Evolutionary conservation across 1,140 invertebrate species (phyloP), one percentile per base, ranked within the genome.

Genomic region (Drosophila trapezifrons): DNA sequence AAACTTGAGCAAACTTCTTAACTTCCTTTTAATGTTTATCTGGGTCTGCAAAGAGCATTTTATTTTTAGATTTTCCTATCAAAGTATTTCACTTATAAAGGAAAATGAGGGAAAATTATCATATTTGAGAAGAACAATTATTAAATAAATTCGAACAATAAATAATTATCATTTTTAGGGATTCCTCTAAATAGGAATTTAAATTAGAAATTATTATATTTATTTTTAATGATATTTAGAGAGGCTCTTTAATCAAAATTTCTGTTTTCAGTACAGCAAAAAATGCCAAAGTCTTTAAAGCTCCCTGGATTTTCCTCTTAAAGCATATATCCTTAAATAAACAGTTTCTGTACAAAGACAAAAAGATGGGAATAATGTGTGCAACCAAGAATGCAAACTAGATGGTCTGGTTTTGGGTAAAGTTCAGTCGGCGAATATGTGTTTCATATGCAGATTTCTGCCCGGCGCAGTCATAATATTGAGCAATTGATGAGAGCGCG

Each of bases 401-500:
- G 42, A 40, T 43, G n/a, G 27, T 17, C 29, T 42, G 42, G 25
- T 49, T 32, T 20, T 58, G 55, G 60, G 52, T 29, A 66, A 22
- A 35, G 32, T 69, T 66, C 29, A 43, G 60, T 20, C 46, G 66
- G 43, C 29, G 56, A 63, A 45, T 62, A 67, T 67, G 37, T 49
- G 54, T 62, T 81, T 75, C 59, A 57, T 82, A 86, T 87, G 82
- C 83, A 87, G 82, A 87, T 76, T 76, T 59, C 20, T 46, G 46
- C 49, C 76, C 60, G 62, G 54, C 38, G 54, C 45, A 81, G 51
- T 78, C 65, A 67, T 79, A 79, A 79, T 87, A 87, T 86, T 83
- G 83, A 87, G 83, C 86, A 87, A 87, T 86, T 86, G 83, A 87
- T 86, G 83, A 65, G 51, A 60, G 63, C 76, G 71, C 55, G 52